phyloP scores from a whole-genome alignment of 2,888 invertebrate genomes.

The Pachycephus smyrnensis region DNA sequence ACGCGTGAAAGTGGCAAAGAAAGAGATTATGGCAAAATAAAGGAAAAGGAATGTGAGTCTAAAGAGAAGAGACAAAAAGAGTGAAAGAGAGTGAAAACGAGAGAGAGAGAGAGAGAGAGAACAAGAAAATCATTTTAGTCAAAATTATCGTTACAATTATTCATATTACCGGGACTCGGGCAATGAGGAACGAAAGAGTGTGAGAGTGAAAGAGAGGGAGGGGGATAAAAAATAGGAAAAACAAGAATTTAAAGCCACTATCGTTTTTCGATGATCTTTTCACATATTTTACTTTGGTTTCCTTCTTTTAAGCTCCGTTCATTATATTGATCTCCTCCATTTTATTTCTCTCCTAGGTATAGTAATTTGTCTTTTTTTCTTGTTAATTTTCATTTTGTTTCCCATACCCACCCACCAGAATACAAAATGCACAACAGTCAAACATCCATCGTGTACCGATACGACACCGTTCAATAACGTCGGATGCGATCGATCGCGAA shows the following conservation, averaged over 20 bases:
- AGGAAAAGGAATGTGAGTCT: background rate
- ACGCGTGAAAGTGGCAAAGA: background rate
- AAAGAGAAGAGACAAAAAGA: conserved; percentile 20
- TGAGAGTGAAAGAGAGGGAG: background rate
- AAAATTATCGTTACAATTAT: background rate
- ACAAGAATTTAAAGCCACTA: background rate
- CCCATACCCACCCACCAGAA: background rate
- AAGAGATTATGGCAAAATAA: background rate
- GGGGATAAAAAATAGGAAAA: background rate
- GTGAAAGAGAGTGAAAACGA: conserved; percentile 5
- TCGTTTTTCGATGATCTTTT: background rate
- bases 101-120: background rate
- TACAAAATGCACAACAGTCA: background rate
- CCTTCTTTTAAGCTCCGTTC: background rate
- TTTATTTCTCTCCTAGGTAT: background rate
- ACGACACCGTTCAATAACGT: background rate
- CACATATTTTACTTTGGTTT: background rate
- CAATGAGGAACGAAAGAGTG: background rate
- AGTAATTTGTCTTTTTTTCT: background rate
- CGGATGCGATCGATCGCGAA: background rate
- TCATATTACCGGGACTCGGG: background rate
- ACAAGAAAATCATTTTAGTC: conserved; percentile 2
- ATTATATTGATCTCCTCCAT: background rate
- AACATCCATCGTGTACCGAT: background rate
- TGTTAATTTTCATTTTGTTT: background rate